Conservation (phyloP, 2,113 vertebrate genomes). For the Amblyornis subalaris region DNA sequence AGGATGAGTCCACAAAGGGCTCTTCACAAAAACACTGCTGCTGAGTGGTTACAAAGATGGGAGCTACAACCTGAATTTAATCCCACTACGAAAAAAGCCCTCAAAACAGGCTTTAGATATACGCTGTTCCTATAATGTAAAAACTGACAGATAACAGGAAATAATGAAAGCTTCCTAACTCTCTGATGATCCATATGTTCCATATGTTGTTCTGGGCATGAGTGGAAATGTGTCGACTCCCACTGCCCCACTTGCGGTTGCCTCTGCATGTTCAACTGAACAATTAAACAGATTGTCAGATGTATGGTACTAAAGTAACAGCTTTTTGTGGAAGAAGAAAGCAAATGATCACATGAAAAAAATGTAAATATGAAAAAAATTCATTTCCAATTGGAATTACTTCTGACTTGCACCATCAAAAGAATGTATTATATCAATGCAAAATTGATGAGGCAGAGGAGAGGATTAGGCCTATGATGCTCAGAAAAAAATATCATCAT, state of each 20-base stretch:
- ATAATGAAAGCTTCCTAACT: not conserved
- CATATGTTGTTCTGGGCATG: not conserved
- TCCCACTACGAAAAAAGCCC: not conserved
- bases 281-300: conserved; percentile 9
- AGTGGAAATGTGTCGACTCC: not conserved
- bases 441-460: not conserved
- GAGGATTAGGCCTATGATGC: not conserved
- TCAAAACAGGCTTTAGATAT: not conserved
- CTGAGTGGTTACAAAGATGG: conserved; percentile 27
- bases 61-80: conserved; percentile 17
- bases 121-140: not conserved
- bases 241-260: not conserved
- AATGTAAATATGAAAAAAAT: not conserved
- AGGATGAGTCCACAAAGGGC: conserved; percentile 12
- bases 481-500: not conserved
- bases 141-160: conserved; percentile 24
- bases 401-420: not conserved
- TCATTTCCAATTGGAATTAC: not conserved
- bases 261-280: not conserved
- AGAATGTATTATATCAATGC: not conserved
- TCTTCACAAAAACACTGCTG: not conserved
- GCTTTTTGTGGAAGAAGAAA: not conserved
- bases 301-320: not conserved
- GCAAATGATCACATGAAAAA: not conserved
- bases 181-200: not conserved